phyloP scores from a whole-genome alignment of 37 sponge, comb jelly and placozoan species.

The Cliona cf. orientalis region DNA sequence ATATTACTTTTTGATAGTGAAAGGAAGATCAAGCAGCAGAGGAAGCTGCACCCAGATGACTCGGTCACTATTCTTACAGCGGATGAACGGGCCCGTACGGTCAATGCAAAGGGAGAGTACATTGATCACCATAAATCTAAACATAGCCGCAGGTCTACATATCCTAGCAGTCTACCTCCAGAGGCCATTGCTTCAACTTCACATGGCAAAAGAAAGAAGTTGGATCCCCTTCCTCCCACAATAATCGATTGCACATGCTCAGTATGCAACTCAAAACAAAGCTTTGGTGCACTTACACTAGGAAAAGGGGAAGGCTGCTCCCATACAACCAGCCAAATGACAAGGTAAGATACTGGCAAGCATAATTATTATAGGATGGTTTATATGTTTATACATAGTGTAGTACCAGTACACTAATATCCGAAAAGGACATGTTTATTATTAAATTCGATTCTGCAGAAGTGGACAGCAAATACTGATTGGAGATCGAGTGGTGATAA shows the following conservation, averaged over 20 bases:
- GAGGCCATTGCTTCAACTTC: neutral
- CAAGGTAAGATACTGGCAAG: constrained; percentile 27
- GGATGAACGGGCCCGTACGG: constrained; percentile 65
- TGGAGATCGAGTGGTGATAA: constrained; percentile 82
- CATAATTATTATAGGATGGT: neutral
- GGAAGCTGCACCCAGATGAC: constrained; percentile 3
- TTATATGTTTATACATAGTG: neutral
- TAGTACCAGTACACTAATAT: neutral
- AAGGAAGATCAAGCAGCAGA: constrained; percentile 27
- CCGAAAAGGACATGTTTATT: no score
- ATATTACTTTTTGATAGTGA: constrained; percentile 28
- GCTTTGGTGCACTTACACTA: constrained; percentile 72
- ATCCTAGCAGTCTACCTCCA: neutral
- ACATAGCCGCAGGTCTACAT: neutral
- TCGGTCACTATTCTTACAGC: constrained; percentile 34
- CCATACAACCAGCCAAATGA: constrained; percentile 15
- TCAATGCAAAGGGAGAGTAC: constrained; percentile 81
- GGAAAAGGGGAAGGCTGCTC: constrained; percentile 6
- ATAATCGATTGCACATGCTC: constrained; percentile 86
- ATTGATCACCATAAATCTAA: constrained; percentile 23
- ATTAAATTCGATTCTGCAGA: constrained; percentile 38
- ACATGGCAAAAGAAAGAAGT: neutral
- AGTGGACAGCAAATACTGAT: constrained; percentile 87
- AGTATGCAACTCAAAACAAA: constrained; percentile 76
- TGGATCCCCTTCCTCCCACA: constrained; percentile 80